phyloP scores from a whole-genome alignment of 2,888 invertebrate genomes.

The Labia minor region DNA sequence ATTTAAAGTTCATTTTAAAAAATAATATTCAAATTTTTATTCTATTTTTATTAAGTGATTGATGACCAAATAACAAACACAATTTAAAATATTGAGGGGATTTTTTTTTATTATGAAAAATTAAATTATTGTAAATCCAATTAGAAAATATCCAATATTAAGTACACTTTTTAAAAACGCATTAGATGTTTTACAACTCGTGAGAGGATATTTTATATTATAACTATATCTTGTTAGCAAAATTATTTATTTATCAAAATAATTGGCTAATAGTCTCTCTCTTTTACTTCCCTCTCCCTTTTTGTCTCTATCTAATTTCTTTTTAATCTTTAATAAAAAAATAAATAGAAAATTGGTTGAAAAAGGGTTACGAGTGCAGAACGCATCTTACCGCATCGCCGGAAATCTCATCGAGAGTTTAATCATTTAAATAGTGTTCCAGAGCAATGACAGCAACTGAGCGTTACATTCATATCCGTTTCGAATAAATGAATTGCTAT shows the following conservation, averaged over 20 bases:
- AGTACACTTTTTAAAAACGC: neutral
- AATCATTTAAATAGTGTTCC: neutral
- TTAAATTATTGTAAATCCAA: too few relatives aligned
- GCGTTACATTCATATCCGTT: neutral
- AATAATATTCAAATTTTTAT: too few relatives aligned
- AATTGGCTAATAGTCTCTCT: neutral
- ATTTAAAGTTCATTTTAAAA: too few relatives aligned
- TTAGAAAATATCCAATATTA: too few relatives aligned
- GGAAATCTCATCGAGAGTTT: neutral
- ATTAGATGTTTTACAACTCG: neutral
- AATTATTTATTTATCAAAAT: neutral
- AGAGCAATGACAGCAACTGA: conserved; percentile 1
- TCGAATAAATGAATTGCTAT: neutral
- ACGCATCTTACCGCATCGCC: neutral
- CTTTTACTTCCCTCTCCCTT: neutral
- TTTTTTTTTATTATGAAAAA: too few relatives aligned
- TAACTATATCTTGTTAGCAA: neutral
- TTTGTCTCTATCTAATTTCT: neutral
- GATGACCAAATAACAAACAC: too few relatives aligned
- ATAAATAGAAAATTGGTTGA: neutral
- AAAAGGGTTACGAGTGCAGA: neutral
- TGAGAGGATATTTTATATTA: neutral
- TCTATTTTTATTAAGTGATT: too few relatives aligned
- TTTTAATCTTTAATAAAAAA: neutral
- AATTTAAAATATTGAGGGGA: too few relatives aligned